Conservation (phyloP, 2,888 invertebrate species). For the Euphydryas editha region DNA sequence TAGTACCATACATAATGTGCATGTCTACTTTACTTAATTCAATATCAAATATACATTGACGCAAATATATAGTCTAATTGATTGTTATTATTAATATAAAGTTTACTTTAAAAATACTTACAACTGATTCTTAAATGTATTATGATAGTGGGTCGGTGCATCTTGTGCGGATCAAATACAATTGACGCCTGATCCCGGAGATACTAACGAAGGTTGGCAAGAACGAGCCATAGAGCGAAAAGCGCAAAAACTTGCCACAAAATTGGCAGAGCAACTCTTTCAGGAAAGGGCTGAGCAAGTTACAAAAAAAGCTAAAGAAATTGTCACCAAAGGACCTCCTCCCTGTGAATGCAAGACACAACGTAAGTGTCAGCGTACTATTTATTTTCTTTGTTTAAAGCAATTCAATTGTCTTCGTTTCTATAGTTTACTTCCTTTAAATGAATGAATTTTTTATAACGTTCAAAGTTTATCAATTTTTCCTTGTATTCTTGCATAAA, state of each 20-base stretch:
- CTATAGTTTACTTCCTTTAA: conserved; percentile 6
- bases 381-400: background rate
- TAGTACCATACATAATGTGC: conserved; percentile 24
- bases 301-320: conserved; percentile 57
- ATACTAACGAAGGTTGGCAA: conserved; percentile 56
- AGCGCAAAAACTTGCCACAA: conserved; percentile 61
- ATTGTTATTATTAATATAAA: too few relatives aligned
- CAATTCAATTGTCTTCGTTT: conserved; percentile 1
- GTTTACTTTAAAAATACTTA: too few relatives aligned
- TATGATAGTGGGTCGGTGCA: conserved; percentile 66
- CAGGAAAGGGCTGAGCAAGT: conserved; percentile 60
- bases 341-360: conserved; percentile 60
- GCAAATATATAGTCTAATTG: background rate
- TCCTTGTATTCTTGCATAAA: conserved; percentile 25
- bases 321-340: conserved; percentile 52
- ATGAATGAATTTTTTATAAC: conserved; percentile 15
- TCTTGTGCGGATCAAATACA: conserved; percentile 61
- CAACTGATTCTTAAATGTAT: too few relatives aligned
- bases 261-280: conserved; percentile 67
- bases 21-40: too few relatives aligned
- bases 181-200: conserved; percentile 47
- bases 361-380: conserved; percentile 35
- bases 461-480: conserved; percentile 21
- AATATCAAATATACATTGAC: background rate
- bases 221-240: conserved; percentile 59